Percentiles rank a stretch among this genome's conserved stretches.
Evolutionary conservation across 2,797 vertebrate species (phyloP).

Genomic region (Bryconaethiops microstoma): DNA sequence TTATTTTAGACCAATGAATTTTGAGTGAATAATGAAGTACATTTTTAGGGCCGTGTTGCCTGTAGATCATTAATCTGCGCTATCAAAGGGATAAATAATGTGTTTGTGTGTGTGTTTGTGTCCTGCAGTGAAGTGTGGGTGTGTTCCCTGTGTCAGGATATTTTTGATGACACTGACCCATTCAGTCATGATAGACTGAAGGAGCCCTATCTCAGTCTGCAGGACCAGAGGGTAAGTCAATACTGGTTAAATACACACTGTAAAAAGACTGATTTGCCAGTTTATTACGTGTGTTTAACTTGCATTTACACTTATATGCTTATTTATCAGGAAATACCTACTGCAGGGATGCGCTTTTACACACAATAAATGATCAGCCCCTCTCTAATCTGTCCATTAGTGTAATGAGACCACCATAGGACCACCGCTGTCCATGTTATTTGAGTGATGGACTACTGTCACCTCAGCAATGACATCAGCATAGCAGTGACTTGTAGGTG

Average conservation of each 20-base stretch:
- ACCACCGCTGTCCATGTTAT: too few relatives aligned
- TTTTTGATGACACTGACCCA: conserved; percentile 61
- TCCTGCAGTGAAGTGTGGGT: conserved; percentile 63
- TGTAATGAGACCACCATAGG: too few relatives aligned
- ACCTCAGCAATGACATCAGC: too few relatives aligned
- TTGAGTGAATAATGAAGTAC: too few relatives aligned
- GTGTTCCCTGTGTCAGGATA: conserved; percentile 72
- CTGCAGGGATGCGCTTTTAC: too few relatives aligned
- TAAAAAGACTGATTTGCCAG: background rate
- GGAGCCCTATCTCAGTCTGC: conserved; percentile 55
- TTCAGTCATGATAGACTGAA: conserved; percentile 52
- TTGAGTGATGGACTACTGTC: too few relatives aligned
- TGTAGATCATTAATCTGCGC: background rate
- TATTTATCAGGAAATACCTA: background rate
- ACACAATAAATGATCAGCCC: too few relatives aligned
- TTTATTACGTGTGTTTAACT: background rate
- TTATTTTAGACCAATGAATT: too few relatives aligned
- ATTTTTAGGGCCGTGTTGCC: background rate
- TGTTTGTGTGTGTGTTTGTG: conserved; percentile 16
- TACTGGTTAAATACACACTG: background rate
- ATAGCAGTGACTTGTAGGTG: too few relatives aligned
- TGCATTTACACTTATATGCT: too few relatives aligned
- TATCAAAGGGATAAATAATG: background rate
- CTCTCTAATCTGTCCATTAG: too few relatives aligned
- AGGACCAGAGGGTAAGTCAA: conserved; percentile 68